These are phyloP conservation scores for Hydractinia echinata DNA, from an alignment of 30 jellyfish, hydroid and myxozoan genomes.

Conservation along the genomic window DNA sequence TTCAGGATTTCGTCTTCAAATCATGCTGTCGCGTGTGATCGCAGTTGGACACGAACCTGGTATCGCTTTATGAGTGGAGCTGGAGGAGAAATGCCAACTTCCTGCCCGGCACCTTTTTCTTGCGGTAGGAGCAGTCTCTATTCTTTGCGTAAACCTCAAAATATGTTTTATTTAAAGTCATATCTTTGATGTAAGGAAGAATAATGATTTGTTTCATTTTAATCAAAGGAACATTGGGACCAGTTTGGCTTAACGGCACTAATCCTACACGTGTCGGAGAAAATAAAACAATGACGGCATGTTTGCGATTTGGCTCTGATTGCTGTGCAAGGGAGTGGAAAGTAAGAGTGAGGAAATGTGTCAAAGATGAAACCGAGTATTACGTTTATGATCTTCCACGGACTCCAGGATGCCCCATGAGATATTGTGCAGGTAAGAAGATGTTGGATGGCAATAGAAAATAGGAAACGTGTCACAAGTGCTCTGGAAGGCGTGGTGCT, in stretches of 20 bases:
- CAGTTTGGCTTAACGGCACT: constrained; percentile 72
- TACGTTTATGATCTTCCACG: constrained; percentile 50
- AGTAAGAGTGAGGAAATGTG: constrained; percentile 54
- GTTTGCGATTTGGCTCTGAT: constrained; percentile 31
- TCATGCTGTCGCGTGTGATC: constrained; percentile 33
- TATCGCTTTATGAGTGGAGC: constrained; percentile 71
- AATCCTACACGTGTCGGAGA: constrained; percentile 49
- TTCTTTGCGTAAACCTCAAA: no score
- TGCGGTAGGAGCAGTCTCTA: constrained; percentile 57
- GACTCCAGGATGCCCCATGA: constrained; percentile 69
- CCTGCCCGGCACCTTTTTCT: constrained; percentile 61
- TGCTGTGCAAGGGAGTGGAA: constrained; percentile 45
- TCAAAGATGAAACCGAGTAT: constrained; percentile 30
- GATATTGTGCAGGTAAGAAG: constrained; percentile 78
- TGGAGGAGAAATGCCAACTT: constrained; percentile 75
- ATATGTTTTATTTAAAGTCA: no score
- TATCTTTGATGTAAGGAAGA: no score
- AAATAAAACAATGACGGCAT: constrained; percentile 39
- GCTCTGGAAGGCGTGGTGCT: no score
- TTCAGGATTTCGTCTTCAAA: constrained; percentile 16
- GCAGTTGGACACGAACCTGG: constrained; percentile 47
- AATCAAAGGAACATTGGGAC: constrained; percentile 51
- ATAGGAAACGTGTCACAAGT: no score
- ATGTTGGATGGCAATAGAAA: no score
- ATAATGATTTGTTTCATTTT: no score